Conservation (phyloP, 2,888 invertebrate genomes). For the Macrosoma leucophasiata region DNA sequence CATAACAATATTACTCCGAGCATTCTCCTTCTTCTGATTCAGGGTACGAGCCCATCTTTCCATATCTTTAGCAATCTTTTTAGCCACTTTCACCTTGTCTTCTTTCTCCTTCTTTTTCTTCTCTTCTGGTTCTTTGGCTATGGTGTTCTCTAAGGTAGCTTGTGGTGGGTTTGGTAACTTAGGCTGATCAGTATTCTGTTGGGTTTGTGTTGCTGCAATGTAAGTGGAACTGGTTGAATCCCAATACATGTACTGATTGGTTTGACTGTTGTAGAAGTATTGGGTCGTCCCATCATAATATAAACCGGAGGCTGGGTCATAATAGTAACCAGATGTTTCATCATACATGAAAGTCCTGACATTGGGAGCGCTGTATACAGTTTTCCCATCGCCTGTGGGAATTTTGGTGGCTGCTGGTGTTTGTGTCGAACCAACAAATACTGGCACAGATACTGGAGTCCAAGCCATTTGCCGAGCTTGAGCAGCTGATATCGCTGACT, state of each 20-base stretch:
- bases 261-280: conserved; percentile 96
- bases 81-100: conserved; percentile 97
- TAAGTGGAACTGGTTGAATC: conserved; percentile 84
- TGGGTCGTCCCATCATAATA: conserved; percentile 98
- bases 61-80: conserved; percentile 95
- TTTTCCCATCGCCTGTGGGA: conserved; percentile 79
- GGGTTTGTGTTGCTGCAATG: conserved; percentile 61
- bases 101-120: conserved; percentile 86
- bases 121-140: conserved; percentile 61
- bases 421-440: conserved; percentile 54
- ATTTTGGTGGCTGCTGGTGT: conserved; percentile 57
- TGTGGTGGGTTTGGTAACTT: conserved; percentile 44
- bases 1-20: conserved; percentile 59
- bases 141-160: conserved; percentile 47
- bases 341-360: conserved; percentile 95
- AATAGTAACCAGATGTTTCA: conserved; percentile 96
- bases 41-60: conserved; percentile 95
- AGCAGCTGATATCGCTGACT: conserved; percentile 84
- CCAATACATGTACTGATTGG: conserved; percentile 96
- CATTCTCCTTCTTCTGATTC: conserved; percentile 94
- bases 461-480: conserved; percentile 65
- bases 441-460: conserved; percentile 72
- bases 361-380: conserved; percentile 87
- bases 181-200: conserved; percentile 54
- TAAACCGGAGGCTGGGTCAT: conserved; percentile 92